These are phyloP conservation scores for Sebastes schlegelii DNA, from an alignment of 2,113 vertebrate genomes.

Conservation along the genomic window DNA sequence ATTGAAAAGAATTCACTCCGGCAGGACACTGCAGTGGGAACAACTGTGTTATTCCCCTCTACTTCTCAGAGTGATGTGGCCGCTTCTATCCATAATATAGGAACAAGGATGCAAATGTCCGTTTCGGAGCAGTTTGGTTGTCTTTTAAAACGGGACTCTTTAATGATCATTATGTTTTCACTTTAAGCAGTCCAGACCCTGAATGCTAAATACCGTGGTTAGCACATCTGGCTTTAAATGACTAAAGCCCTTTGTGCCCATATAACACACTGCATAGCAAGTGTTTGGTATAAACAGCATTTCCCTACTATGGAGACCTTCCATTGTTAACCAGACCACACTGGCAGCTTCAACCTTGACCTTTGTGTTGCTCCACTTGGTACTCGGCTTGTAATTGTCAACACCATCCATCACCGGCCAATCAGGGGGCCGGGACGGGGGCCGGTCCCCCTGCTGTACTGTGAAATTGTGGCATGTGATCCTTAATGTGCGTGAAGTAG, in stretches of 20 bases:
- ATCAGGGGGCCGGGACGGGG: constrained; percentile 59
- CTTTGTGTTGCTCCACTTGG: constrained; percentile 78
- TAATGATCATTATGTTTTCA: constrained; percentile 6
- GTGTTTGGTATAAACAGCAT: constrained; percentile 61
- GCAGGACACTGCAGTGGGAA: constrained; percentile 69
- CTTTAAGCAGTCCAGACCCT: neutral
- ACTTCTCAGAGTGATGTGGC: constrained; percentile 18
- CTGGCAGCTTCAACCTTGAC: constrained; percentile 81
- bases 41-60: constrained; percentile 60
- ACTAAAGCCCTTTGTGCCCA: constrained; percentile 55
- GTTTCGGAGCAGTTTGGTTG: neutral
- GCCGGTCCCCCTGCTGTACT: constrained; percentile 77
- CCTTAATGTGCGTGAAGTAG: constrained; percentile 87
- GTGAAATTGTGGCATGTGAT: constrained; percentile 88
- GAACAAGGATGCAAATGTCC: constrained; percentile 26
- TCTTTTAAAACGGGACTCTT: neutral
- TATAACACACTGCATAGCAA: constrained; percentile 42
- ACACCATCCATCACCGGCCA: constrained; percentile 76
- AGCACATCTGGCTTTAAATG: constrained; percentile 59
- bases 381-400: constrained; percentile 83
- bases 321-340: constrained; percentile 77
- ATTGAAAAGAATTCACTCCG: constrained; percentile 79
- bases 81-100: constrained; percentile 22
- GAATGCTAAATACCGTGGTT: constrained; percentile 17
- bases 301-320: constrained; percentile 70